phyloP scores from a whole-genome alignment of 2,113 vertebrate species.

The Gymnocephalus cernua region DNA sequence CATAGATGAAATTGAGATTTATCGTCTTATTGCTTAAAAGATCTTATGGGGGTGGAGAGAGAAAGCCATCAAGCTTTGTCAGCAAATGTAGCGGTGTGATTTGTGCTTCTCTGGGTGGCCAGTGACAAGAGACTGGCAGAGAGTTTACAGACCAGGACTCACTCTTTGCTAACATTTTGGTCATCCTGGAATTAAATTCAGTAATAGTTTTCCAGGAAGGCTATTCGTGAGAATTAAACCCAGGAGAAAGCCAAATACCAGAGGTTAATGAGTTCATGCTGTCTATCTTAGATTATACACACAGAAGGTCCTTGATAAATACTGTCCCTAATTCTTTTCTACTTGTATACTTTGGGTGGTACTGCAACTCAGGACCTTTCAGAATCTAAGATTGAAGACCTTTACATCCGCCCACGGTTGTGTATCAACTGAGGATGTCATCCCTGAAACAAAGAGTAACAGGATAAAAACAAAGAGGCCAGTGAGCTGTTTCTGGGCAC shows the following conservation, averaged over 20 bases:
- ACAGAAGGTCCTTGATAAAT: conserved; percentile 45
- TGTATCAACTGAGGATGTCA: conserved; percentile 37
- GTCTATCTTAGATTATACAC: conserved; percentile 18
- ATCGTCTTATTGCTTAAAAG: not conserved
- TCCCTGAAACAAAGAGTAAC: conserved; percentile 24
- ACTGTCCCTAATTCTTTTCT: conserved; percentile 31
- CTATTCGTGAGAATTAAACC: conserved; percentile 29
- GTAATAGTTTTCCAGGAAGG: not conserved
- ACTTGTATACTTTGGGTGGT: conserved; percentile 60
- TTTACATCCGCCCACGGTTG: conserved; percentile 25
- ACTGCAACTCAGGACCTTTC: conserved; percentile 48
- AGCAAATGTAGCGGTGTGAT: not conserved
- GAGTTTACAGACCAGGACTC: not conserved
- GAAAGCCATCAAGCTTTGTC: not conserved
- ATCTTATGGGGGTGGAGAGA: not conserved
- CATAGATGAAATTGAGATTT: not conserved
- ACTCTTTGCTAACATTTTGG: conserved; percentile 5
- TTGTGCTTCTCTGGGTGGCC: not conserved
- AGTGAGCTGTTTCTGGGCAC: conserved; percentile 17
- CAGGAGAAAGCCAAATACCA: conserved; percentile 15
- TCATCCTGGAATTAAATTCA: not conserved
- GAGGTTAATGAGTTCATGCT: conserved; percentile 19
- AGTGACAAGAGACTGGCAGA: not conserved
- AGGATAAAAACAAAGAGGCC: conserved; percentile 37
- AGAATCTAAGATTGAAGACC: conserved; percentile 53